Percentiles rank a stretch among this genome's conserved stretches.
These are phyloP conservation scores for Crax fasciolata DNA, from an alignment of 2,797 vertebrate genomes.

Conservation along the genomic window DNA sequence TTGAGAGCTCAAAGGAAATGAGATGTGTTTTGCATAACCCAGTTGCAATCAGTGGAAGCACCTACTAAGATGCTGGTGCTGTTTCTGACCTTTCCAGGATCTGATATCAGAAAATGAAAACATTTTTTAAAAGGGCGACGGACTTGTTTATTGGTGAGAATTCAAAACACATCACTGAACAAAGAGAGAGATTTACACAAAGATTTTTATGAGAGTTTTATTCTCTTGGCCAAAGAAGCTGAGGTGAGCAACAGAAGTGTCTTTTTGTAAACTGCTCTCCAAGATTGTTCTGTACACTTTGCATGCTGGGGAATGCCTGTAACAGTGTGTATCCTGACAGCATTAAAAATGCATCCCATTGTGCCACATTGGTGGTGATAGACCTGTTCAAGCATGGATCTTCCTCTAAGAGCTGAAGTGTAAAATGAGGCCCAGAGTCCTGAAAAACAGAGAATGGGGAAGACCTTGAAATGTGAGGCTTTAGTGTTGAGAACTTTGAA, in stretches of 20 bases:
- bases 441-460: background rate
- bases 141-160: background rate
- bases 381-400: background rate
- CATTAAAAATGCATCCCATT: background rate
- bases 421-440: background rate
- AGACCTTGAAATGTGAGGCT: slow-evolving; percentile 22
- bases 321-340: background rate
- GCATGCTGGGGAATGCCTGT: background rate
- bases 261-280: background rate
- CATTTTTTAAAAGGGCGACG: background rate
- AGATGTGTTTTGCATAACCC: slow-evolving; percentile 72
- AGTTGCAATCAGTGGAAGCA: slow-evolving; percentile 72
- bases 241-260: background rate
- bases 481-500: background rate
- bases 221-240: background rate
- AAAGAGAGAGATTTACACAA: background rate
- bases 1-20: slow-evolving; percentile 71
- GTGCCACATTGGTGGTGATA: background rate
- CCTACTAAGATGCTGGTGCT: slow-evolving; percentile 56
- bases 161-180: background rate
- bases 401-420: background rate
- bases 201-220: rapidly evolving
- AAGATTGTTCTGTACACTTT: background rate
- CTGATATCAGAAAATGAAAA: slow-evolving; percentile 44
- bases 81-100: slow-evolving; percentile 53